Conservation (phyloP, 2,113 vertebrate genomes). For the Grammomys dolichurus region DNA sequence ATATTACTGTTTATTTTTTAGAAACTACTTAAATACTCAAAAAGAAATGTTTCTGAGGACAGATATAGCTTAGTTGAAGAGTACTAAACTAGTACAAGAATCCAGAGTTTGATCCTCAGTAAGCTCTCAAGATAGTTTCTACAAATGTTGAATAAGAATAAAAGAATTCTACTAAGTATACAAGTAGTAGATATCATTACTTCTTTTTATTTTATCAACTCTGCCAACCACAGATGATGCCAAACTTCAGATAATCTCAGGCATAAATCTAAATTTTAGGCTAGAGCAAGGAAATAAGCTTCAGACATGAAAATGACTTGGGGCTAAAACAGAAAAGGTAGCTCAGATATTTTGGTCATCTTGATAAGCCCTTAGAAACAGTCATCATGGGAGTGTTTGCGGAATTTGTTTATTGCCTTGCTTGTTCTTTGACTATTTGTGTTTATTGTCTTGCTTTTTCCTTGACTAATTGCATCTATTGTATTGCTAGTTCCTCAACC, state of each 20-base stretch:
- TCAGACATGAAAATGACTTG: too few species aligned
- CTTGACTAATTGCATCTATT: too few species aligned
- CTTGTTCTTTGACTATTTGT: too few species aligned
- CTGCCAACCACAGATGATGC: neutral
- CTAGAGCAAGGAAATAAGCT: too few species aligned
- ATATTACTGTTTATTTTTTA: neutral
- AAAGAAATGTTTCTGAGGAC: neutral
- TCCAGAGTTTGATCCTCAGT: neutral
- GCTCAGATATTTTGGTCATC: too few species aligned
- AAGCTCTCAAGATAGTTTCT: neutral
- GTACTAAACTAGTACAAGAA: neutral
- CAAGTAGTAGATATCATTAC: neutral
- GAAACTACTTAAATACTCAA: neutral
- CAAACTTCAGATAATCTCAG: neutral
- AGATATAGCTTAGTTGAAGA: neutral
- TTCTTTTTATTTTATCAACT: neutral
- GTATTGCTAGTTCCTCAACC: too few species aligned
- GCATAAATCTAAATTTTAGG: too few species aligned
- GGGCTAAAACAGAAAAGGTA: too few species aligned
- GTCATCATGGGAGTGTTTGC: too few species aligned
- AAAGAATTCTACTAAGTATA: neutral
- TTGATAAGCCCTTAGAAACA: too few species aligned
- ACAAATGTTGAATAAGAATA: neutral
- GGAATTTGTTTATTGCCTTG: too few species aligned
- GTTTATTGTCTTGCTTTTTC: too few species aligned